Percentiles rank a stretch among this genome's conserved stretches.
Evolutionary conservation across 2,113 vertebrate species (phyloP).

Genomic region (Aythya baeri): DNA sequence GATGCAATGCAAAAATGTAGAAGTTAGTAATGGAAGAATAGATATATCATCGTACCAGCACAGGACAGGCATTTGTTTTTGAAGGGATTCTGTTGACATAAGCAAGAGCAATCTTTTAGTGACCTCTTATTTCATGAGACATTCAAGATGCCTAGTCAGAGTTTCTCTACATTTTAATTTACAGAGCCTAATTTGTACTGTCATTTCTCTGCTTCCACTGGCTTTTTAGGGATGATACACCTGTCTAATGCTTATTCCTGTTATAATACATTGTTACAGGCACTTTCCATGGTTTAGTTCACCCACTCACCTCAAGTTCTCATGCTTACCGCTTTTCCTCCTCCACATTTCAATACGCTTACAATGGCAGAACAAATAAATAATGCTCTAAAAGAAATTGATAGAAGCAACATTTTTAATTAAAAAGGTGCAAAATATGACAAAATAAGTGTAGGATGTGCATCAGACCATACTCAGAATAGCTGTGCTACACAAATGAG

Average conservation of each 20-base stretch:
- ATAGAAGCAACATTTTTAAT: neutral
- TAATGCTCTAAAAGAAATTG: neutral
- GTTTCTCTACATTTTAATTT: conserved; percentile 24
- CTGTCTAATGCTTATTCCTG: neutral
- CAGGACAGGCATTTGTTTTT: neutral
- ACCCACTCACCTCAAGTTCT: neutral
- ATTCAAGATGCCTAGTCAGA: conserved; percentile 19
- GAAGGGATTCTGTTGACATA: neutral
- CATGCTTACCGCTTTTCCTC: neutral
- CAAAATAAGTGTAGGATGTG: neutral
- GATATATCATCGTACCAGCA: neutral
- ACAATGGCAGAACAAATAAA: neutral
- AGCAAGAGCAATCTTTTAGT: conserved; percentile 11
- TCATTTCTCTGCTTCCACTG: neutral
- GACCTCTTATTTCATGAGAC: conserved; percentile 41
- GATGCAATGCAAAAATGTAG: neutral
- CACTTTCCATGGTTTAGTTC: neutral
- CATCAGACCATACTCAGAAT: neutral
- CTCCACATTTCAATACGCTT: neutral
- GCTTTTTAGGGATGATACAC: neutral
- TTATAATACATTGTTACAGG: neutral
- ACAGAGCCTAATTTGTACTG: conserved; percentile 7
- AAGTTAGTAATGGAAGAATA: neutral
- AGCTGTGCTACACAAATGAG: neutral
- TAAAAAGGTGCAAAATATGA: neutral